phyloP scores from a whole-genome alignment of 2,888 invertebrate genomes.

The Hemithea aestivaria region DNA sequence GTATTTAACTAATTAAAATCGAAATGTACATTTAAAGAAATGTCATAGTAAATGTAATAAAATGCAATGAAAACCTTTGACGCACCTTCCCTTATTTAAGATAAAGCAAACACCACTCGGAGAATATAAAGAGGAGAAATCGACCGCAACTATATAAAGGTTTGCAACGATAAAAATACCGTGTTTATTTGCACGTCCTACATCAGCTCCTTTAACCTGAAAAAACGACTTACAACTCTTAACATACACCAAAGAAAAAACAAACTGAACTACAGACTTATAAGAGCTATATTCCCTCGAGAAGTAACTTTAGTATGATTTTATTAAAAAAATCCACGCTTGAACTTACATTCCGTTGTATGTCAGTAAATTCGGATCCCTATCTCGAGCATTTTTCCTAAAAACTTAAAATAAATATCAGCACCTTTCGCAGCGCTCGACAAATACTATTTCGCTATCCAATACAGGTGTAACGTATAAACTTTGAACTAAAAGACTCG shows the following conservation, averaged over 20 bases:
- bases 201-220: slow-evolving; percentile 57
- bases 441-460: slow-evolving; percentile 22
- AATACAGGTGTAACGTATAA: slow-evolving; percentile 42
- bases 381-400: slow-evolving; percentile 60
- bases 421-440: slow-evolving; percentile 25
- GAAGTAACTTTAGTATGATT: slow-evolving; percentile 31
- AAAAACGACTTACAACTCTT: slow-evolving; percentile 49
- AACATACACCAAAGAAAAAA: slow-evolving; percentile 43
- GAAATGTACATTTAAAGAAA: too few relatives aligned
- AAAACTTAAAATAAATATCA: slow-evolving; percentile 57
- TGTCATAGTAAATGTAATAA: slow-evolving; percentile 36
- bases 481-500: slow-evolving; percentile 35
- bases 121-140: slow-evolving; percentile 76
- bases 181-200: slow-evolving; percentile 79
- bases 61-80: slow-evolving; percentile 46
- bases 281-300: slow-evolving; percentile 50
- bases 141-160: slow-evolving; percentile 79
- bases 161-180: slow-evolving; percentile 77
- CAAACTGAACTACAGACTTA: slow-evolving; percentile 37
- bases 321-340: slow-evolving; percentile 40
- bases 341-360: slow-evolving; percentile 68
- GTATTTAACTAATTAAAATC: too few relatives aligned
- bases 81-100: slow-evolving; percentile 67
- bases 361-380: slow-evolving; percentile 70
- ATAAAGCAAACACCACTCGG: slow-evolving; percentile 75